Base-by-base conservation (phyloP, 2,113 vertebrate species). In the Bos javanicus region DNA sequence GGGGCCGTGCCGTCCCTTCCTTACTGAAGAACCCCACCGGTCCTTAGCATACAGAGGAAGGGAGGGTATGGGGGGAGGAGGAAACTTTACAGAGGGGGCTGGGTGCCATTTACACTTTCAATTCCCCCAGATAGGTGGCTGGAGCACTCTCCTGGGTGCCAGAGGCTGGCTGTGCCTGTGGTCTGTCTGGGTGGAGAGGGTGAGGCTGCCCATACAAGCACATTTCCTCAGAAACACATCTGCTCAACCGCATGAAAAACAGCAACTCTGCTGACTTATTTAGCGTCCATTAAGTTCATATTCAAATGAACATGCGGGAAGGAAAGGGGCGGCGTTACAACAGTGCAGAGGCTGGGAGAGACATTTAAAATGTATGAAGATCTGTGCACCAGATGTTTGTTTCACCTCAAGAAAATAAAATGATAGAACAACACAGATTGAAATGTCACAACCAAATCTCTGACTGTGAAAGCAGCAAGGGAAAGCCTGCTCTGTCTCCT, bases 311-410 rank as follows among this genome's bases (percentile, higher is more conserved):
- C 28, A n/a, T 16, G 52, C 7, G 25, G 54, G 50, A 19, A 71
- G 81, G 33, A 76, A 67, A 46, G 48, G 13, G 52, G 81, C 14
- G 19, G 59, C 26, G 64, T 87, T 64, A n/a, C 25, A 21, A 26
- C 23, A 91, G 64, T 67, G 0, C 56, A 59, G 30, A 25, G 64
- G 30, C 52, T 54, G 25, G 62, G n/a, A 85, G 76, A 56, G n/a
- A 43, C 54, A 25, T 95, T 95, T 74, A 82, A 92, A 89, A 78
- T 28, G 59, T 30, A 52, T 81, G 74, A 64, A 78, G 60, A 57
- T 64, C 91, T 97, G 39, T 9, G 16, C 46, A 52, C 86, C 91
- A 89, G 90, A 91, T 96, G 94, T 94, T 93, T 80, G 80, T 93
- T 64, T 94, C 62, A 91, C 57, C 26, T 87, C 87, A 84, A 67